Evolutionary conservation across 2,888 invertebrate genomes (phyloP).

Genomic region (Acronicta alni): DNA sequence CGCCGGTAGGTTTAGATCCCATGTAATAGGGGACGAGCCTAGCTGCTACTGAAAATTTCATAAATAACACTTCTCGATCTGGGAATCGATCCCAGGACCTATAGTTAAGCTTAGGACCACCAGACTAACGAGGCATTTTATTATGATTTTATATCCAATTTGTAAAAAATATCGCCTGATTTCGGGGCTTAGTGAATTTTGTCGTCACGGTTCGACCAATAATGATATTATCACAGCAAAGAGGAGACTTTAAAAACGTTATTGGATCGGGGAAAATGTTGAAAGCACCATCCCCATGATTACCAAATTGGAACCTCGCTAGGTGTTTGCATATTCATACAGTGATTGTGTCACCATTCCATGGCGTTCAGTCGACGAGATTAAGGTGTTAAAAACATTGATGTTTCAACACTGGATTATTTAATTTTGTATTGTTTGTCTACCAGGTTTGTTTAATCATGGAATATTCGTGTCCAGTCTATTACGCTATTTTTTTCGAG

Average conservation of each 20-base stretch:
- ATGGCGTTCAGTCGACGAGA: slow-evolving; percentile 28
- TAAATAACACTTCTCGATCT: too few species aligned
- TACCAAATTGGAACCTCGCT: slow-evolving; percentile 29
- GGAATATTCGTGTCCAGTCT: slow-evolving; percentile 6
- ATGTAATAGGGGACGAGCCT: too few species aligned
- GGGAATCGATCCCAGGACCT: too few species aligned
- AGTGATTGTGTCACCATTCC: slow-evolving; percentile 24
- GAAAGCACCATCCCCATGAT: slow-evolving; percentile 15
- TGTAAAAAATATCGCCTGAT: too few species aligned
- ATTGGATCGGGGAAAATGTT: neutral
- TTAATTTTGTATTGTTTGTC: slow-evolving; percentile 37
- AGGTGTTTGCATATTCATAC: slow-evolving; percentile 16
- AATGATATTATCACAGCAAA: neutral
- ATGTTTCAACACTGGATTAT: slow-evolving; percentile 43
- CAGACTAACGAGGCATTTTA: too few species aligned
- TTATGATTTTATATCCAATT: too few species aligned
- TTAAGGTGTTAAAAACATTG: slow-evolving; percentile 50
- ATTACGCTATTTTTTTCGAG: neutral
- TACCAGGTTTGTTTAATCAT: slow-evolving; percentile 42
- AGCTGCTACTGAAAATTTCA: too few species aligned
- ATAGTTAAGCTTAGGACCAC: too few species aligned
- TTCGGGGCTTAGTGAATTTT: too few species aligned
- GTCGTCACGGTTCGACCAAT: too few species aligned
- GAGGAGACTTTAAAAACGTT: too few species aligned
- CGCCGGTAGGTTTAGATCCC: too few species aligned